These are phyloP conservation scores for Globodera rostochiensis DNA, from an alignment of 1,140 invertebrate species.

Conservation along the genomic window DNA sequence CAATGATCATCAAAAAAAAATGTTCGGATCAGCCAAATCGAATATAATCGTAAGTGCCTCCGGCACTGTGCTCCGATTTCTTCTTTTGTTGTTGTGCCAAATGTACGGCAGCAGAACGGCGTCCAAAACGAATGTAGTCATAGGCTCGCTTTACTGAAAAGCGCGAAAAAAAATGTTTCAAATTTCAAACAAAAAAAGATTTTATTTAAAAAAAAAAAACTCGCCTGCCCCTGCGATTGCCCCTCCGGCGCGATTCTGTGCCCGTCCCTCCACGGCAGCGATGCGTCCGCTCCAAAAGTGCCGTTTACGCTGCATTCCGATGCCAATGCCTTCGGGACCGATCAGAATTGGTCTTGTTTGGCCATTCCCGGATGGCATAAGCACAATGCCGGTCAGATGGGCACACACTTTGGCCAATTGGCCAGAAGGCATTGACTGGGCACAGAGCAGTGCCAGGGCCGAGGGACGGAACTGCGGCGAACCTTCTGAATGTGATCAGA, in stretches of 20 bases:
- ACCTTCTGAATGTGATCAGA: neutral
- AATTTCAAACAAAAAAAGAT: too few species aligned
- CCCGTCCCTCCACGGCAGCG: too few species aligned
- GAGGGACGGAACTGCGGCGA: neutral
- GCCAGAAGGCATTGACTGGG: neutral
- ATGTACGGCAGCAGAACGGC: neutral
- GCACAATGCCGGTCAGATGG: neutral
- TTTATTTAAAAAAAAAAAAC: neutral
- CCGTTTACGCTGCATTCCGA: neutral
- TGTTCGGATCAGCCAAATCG: slow-evolving; percentile 2
- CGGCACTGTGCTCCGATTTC: neutral
- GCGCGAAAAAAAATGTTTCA: neutral
- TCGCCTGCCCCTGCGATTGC: neutral
- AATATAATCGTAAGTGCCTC: slow-evolving; percentile 4
- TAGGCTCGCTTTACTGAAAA: neutral
- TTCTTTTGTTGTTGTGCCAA: neutral
- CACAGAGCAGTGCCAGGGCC: neutral
- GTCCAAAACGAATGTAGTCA: slow-evolving; percentile 8
- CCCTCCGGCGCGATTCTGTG: neutral
- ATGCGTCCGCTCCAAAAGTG: neutral
- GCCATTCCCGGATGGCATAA: neutral
- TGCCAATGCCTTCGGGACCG: neutral
- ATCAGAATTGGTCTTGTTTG: neutral
- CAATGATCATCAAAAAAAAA: neutral
- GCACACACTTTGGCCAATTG: neutral